phyloP scores from a whole-genome alignment of 2,888 invertebrate species.

The Nephrotoma guestfalica region DNA sequence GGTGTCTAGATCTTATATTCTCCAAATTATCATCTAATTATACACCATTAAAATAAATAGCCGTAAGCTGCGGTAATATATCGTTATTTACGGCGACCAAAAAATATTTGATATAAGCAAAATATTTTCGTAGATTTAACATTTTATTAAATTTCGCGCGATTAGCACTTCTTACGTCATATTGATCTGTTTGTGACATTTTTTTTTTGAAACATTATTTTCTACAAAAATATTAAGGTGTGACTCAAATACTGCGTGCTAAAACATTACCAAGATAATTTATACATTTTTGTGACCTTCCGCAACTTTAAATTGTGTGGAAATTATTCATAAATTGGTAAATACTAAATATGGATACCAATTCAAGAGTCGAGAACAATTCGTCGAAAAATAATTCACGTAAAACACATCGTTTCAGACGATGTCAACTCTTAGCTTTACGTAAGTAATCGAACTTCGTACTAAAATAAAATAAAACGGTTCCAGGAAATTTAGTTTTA shows the following conservation, averaged over 20 bases:
- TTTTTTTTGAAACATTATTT: not conserved
- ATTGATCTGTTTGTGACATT: not conserved
- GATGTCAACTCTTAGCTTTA: no score
- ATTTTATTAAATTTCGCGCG: not conserved
- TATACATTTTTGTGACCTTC: not conserved
- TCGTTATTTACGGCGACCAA: not conserved
- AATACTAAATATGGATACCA: not conserved
- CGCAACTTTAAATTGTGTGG: not conserved
- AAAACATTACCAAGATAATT: not conserved
- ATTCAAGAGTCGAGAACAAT: not conserved
- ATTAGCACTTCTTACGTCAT: not conserved
- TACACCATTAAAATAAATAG: not conserved
- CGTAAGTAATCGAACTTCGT: no score
- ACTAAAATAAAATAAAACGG: no score
- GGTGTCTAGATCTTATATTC: not conserved
- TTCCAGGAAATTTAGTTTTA: no score
- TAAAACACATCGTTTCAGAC: no score
- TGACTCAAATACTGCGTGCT: not conserved
- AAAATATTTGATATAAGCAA: no score
- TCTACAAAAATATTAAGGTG: not conserved
- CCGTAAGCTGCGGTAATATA: no score
- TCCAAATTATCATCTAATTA: not conserved
- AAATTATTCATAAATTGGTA: not conserved
- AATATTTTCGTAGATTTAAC: not conserved
- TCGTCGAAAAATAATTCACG: no score